These are phyloP conservation scores for Pseudomyrmex concolor DNA, from an alignment of 1,140 invertebrate species.

Conservation along the genomic window DNA sequence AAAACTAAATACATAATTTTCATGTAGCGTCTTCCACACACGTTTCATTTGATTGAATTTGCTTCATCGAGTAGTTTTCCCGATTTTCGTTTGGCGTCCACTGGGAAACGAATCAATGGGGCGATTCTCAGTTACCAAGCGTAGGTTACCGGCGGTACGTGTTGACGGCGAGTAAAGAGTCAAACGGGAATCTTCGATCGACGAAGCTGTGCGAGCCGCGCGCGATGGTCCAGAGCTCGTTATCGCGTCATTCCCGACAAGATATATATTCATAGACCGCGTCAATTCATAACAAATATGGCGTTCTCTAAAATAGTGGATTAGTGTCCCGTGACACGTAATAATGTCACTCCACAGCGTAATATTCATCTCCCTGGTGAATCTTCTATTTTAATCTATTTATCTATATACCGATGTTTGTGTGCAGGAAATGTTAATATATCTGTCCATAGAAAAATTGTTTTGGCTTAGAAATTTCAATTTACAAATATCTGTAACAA, in stretches of 20 bases:
- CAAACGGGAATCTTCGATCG: conserved; percentile 65
- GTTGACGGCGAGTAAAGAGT: conserved; percentile 60
- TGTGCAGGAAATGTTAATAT: too few species aligned
- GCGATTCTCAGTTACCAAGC: conserved; percentile 39
- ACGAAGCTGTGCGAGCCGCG: conserved; percentile 11
- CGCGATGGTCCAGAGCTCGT: conserved; percentile 55
- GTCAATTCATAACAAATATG: conserved; percentile 56
- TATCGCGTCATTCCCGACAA: conserved; percentile 52
- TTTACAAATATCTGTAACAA: too few species aligned
- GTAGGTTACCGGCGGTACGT: conserved; percentile 53
- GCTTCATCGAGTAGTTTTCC: background rate
- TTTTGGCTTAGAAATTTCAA: too few species aligned
- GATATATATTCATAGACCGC: conserved; percentile 62
- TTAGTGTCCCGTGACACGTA: background rate
- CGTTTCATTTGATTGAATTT: conserved; percentile 11
- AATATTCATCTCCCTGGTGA: conserved; percentile 23
- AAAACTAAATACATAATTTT: conserved; percentile 10
- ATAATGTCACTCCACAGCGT: background rate
- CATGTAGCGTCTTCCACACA: background rate
- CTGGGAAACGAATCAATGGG: background rate
- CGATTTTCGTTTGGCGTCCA: conserved; percentile 33
- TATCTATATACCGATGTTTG: too few species aligned
- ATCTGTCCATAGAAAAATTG: too few species aligned
- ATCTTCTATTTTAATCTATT: background rate
- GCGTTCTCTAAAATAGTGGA: conserved; percentile 36